Conservation (phyloP, 2,113 vertebrate species). For the Oryctolagus cuniculus region mOryCun1.1 NC_091434.1:32455501-32456000, state of each 20-base stretch:
- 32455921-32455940: constrained; percentile 6
- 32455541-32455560: not conserved
- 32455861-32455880: not conserved
- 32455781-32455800: not conserved
- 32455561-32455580: not conserved
- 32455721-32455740: not conserved
- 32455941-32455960: not conserved
- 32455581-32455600: not conserved
- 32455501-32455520: too few relatives aligned
- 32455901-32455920: not conserved
- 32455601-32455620: not conserved
- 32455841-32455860: not conserved
- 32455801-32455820: constrained; percentile 2
- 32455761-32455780: not conserved
- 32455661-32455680: constrained; percentile 16
- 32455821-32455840: not conserved
- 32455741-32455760: not conserved
- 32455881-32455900: not conserved
- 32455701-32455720: not conserved
- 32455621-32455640: not conserved
- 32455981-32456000: not conserved
- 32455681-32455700: constrained; percentile 16
- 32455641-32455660: constrained; percentile 29
- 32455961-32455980: not conserved
- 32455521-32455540: too few relatives aligned